Base-by-base conservation (phyloP, 1,140 invertebrate species). In the Ctenoplectra terminalis region DNA sequence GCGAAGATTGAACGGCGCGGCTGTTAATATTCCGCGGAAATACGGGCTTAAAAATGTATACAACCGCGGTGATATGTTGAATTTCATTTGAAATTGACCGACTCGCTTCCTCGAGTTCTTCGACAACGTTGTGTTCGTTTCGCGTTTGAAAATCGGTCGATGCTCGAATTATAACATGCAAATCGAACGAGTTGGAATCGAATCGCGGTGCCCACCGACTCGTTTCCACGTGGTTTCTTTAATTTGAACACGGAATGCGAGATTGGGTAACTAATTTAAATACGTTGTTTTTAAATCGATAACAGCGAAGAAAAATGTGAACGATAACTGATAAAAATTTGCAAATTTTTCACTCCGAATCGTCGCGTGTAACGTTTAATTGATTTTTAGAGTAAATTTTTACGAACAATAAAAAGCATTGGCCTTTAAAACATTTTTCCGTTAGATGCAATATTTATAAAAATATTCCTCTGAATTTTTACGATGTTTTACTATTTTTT, bases 31-130 rank as follows among this genome's bases (percentile, higher is more conserved):
- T 52, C 40, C 64, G 15, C 31, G 40, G 66, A 70, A 70, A 60
- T 23, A 31, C 52, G 2, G 56, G 52, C 40, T 70, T 70, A 70
- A 78, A 78, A 78, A 70, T 79, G 46, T 52, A 72, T 37, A 63
- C 66, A 37, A 3, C 17, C 52, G 5, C 31, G n/a, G 20, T n/a
- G 67, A 29, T 61, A 60, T 63, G 48, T 40, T 60, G 37, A 40
- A 63, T 72, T 72, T 40, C 23, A 60, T 63, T 50, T 15, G n/a
- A 61, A 43, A 71, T 79, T 56, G 52, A 9, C 40, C 26, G 43
- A 8, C 20, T 9, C 20, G 29, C n/a, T 20, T 37, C 2, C 40
- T 29, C 43, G n/a, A 6, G 40, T 15, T 20, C 15, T 8, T 13
- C 29, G 4, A 1, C 7, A 8, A 3, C 9, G 8, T 29, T 3